Percentiles rank a stretch among this genome's conserved stretches.
Conservation (phyloP, 2,888 invertebrate species). For the Maniola hyperantus region DNA sequence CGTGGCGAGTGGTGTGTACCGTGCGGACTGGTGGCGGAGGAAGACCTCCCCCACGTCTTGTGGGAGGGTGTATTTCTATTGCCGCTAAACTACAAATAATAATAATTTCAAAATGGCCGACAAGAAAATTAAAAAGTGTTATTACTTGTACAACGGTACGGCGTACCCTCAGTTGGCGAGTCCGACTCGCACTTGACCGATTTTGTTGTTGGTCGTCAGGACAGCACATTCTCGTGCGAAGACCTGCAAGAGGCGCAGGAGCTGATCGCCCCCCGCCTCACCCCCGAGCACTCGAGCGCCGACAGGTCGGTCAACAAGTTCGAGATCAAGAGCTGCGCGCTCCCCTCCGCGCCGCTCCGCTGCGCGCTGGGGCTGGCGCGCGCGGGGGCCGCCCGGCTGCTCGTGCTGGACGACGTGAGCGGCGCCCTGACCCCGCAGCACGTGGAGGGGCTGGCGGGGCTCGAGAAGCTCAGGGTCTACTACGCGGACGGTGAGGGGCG, state of each 20-base stretch:
- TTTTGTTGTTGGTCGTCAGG: neutral
- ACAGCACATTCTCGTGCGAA: constrained; percentile 15
- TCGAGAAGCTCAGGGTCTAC: neutral
- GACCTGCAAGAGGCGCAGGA: constrained; percentile 8
- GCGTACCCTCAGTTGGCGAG: too few relatives aligned
- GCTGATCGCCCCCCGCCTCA: neutral
- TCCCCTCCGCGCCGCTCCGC: constrained; percentile 16
- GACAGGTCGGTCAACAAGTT: neutral
- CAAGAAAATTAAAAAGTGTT: too few relatives aligned
- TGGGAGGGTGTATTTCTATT: too few relatives aligned
- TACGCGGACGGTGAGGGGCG: constrained; percentile 3
- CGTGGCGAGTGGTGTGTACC: too few relatives aligned
- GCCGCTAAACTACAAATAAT: too few relatives aligned
- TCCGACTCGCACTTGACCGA: too few relatives aligned
- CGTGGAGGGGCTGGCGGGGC: constrained; percentile 1
- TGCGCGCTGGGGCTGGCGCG: neutral
- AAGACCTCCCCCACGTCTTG: too few relatives aligned
- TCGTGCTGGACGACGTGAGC: neutral
- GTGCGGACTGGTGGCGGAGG: too few relatives aligned
- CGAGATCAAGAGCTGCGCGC: constrained; percentile 6
- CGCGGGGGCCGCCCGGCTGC: neutral
- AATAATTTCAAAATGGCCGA: too few relatives aligned
- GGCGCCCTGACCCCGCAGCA: neutral
- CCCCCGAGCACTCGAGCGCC: neutral
- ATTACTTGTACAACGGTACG: too few relatives aligned